Evolutionary conservation across 37 sponge, comb jelly and placozoan species (phyloP).

Genomic region (Halisarca cf. caerulea): DNA sequence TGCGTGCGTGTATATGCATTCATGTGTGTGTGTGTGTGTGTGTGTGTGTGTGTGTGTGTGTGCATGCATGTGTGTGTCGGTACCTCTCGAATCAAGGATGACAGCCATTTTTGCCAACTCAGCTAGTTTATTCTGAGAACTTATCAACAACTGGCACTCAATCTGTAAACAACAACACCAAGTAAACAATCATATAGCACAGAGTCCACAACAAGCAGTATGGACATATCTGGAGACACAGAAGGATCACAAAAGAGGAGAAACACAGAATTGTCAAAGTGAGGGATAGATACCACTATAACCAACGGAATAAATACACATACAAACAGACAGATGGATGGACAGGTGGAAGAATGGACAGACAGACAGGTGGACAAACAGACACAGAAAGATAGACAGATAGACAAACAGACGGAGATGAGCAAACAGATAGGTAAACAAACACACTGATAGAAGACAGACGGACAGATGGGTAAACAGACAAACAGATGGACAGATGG

Average conservation of each 20-base stretch:
- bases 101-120: conserved; percentile 8
- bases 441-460: background rate
- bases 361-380: no score
- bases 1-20: background rate
- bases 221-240: no score
- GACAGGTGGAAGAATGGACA: no score
- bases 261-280: no score
- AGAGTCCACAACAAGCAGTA: no score
- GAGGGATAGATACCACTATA: no score
- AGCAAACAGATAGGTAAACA: background rate
- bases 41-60: background rate
- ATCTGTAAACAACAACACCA: background rate
- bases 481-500: no score
- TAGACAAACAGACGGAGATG: background rate
- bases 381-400: no score
- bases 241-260: no score
- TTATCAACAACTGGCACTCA: background rate
- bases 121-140: background rate
- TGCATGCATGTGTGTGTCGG: background rate
- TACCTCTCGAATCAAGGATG: conserved; percentile 18
- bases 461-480: background rate
- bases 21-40: background rate
- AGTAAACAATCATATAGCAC: no score
- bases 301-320: no score
- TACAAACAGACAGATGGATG: no score